Evolutionary conservation across 2,888 invertebrate genomes (phyloP).

Genomic region (Dendrolimus pini): DNA sequence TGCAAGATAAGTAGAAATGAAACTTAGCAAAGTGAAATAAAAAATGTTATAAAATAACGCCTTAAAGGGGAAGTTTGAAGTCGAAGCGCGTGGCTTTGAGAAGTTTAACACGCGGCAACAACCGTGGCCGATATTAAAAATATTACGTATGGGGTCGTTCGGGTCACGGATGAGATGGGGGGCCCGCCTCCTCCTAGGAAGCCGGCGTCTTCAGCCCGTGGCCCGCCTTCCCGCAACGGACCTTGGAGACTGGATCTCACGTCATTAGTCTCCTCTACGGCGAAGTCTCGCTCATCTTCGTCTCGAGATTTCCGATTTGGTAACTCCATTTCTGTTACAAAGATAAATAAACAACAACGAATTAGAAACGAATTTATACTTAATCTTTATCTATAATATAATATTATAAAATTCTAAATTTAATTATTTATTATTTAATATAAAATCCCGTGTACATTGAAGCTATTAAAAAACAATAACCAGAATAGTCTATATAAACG

Average conservation of each 20-base stretch:
- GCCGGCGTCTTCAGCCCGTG: constrained; percentile 61
- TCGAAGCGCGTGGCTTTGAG: constrained; percentile 43
- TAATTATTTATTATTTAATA: too few relatives aligned
- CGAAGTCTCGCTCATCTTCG: constrained; percentile 58
- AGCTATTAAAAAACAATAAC: too few relatives aligned
- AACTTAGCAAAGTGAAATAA: not conserved
- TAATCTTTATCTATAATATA: too few relatives aligned
- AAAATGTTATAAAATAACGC: not conserved
- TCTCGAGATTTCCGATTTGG: constrained; percentile 71
- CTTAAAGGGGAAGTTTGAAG: constrained; percentile 10
- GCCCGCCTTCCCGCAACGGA: constrained; percentile 78
- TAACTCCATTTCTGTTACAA: constrained; percentile 77
- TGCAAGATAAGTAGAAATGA: too few relatives aligned
- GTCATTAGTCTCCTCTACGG: constrained; percentile 62
- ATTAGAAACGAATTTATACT: too few relatives aligned
- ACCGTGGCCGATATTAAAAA: constrained; percentile 56
- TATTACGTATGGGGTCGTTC: constrained; percentile 33
- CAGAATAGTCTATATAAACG: too few relatives aligned
- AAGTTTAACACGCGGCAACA: constrained; percentile 54
- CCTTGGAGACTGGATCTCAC: constrained; percentile 81
- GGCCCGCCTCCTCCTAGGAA: constrained; percentile 58
- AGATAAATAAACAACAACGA: not conserved
- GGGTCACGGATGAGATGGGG: constrained; percentile 30
- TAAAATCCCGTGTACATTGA: too few relatives aligned
- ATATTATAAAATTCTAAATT: too few relatives aligned